Evolutionary conservation across 2,888 invertebrate species (phyloP).

Genomic region (Lycia hirtaria): DNA sequence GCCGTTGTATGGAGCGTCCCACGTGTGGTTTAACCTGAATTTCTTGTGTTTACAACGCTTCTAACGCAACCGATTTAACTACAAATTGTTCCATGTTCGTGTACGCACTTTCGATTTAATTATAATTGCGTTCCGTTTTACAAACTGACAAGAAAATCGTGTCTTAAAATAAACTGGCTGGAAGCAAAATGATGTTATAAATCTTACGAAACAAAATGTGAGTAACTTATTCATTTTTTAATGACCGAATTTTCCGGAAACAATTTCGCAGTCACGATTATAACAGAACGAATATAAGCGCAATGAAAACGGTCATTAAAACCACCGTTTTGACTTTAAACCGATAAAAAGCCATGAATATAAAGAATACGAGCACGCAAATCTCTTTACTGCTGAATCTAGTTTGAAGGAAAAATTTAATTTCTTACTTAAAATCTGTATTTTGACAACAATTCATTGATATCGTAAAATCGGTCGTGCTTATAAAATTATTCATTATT

Average conservation of each 20-base stretch:
- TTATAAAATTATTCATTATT: conserved; percentile 34
- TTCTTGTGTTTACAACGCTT: conserved; percentile 2
- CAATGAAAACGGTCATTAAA: conserved; percentile 32
- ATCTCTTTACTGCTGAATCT: conserved; percentile 52
- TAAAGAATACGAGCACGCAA: conserved; percentile 62
- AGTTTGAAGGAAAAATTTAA: conserved; percentile 56
- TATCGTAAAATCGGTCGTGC: conserved; percentile 40
- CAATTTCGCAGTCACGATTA: conserved; percentile 25
- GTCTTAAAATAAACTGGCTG: conserved; percentile 1
- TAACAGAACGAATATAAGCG: conserved; percentile 24
- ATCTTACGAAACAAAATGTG: conserved; percentile 12
- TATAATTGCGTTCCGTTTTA: not conserved
- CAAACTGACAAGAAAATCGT: not conserved
- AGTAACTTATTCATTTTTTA: conserved; percentile 24
- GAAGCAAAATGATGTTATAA: conserved; percentile 19
- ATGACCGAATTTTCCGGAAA: conserved; percentile 33
- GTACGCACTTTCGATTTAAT: conserved; percentile 1
- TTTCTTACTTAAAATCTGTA: conserved; percentile 27
- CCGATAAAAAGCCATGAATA: conserved; percentile 59
- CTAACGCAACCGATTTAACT: conserved; percentile 4
- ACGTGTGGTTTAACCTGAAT: too few relatives aligned
- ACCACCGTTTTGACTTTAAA: conserved; percentile 53
- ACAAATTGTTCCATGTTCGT: not conserved
- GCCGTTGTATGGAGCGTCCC: too few relatives aligned
- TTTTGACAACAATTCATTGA: conserved; percentile 39